Percentiles rank a stretch among this genome's conserved stretches.
phyloP scores from a whole-genome alignment of 2,113 vertebrate species.

The Atrichornis clamosus region DNA sequence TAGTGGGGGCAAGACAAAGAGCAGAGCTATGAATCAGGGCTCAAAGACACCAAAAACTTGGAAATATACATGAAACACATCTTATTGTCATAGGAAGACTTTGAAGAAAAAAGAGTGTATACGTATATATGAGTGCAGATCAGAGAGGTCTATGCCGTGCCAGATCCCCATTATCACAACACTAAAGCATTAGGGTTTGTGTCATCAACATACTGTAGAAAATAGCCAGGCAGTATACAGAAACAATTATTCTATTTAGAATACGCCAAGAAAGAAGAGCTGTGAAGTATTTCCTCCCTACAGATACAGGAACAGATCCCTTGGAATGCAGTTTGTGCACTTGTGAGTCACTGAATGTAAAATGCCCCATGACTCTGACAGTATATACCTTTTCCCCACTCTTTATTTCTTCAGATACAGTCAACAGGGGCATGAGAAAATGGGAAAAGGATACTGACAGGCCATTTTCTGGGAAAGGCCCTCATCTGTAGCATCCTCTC shows the following conservation, averaged over 20 bases:
- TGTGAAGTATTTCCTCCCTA: not conserved
- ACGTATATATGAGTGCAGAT: not conserved
- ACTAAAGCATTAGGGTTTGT: not conserved
- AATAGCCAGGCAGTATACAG: not conserved
- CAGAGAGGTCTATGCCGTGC: not conserved
- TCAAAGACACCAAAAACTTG: not conserved
- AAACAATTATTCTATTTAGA: not conserved
- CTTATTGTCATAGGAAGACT: not conserved
- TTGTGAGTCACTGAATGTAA: not conserved
- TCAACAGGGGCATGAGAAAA: not conserved
- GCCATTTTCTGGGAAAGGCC: not conserved
- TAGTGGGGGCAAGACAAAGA: not conserved
- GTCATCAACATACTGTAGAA: not conserved
- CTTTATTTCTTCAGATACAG: not conserved
- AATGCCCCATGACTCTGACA: not conserved
- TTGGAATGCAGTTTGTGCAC: not conserved
- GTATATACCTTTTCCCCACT: not conserved
- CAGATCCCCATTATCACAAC: not conserved
- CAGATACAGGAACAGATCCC: not conserved
- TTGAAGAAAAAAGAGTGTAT: not conserved
- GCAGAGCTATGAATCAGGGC: not conserved
- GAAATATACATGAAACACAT: not conserved
- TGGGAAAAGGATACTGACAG: not conserved
- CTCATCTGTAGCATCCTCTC: not conserved
- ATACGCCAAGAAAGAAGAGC: not conserved